These are phyloP conservation scores for Atta cephalotes DNA, from an alignment of 1,140 invertebrate species.

Conservation along the genomic window DNA sequence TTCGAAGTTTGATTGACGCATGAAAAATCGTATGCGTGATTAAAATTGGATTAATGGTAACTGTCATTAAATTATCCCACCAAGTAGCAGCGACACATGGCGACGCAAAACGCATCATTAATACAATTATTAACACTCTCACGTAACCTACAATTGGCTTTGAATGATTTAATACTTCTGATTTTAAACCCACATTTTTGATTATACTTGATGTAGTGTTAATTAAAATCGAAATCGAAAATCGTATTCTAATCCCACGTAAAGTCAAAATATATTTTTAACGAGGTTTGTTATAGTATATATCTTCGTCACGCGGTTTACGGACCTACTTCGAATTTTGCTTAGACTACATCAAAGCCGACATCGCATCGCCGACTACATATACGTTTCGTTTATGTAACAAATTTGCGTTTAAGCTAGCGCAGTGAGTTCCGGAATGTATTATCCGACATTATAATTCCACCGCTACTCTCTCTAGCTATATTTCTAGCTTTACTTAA, in stretches of 20 bases:
- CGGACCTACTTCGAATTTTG: conserved; percentile 20
- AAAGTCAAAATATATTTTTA: conserved; percentile 13
- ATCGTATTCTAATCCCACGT: neutral
- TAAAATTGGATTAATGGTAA: conserved; percentile 20
- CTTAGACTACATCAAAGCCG: conserved; percentile 48
- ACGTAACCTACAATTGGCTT: neutral
- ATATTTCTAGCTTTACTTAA: neutral
- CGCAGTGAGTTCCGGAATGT: neutral
- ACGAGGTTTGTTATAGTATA: neutral
- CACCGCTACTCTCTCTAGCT: neutral
- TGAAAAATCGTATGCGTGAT: conserved; percentile 29
- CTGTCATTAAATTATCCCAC: conserved; percentile 22
- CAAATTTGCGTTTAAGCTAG: conserved; percentile 51
- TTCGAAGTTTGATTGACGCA: neutral
- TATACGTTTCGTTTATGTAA: conserved; percentile 11
- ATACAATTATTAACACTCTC: conserved; percentile 22
- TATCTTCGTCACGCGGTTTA: neutral
- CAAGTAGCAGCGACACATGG: neutral
- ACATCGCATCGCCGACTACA: neutral
- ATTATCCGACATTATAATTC: conserved; percentile 37
- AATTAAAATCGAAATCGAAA: neutral
- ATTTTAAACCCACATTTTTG: too few relatives aligned
- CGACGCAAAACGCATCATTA: neutral
- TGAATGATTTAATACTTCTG: conserved; percentile 7
- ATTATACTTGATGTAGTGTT: neutral